Evolutionary conservation across 2,888 invertebrate genomes (phyloP), one percentile per base, ranked within the genome.

Genomic region (Bruchidius siliquastri): DNA sequence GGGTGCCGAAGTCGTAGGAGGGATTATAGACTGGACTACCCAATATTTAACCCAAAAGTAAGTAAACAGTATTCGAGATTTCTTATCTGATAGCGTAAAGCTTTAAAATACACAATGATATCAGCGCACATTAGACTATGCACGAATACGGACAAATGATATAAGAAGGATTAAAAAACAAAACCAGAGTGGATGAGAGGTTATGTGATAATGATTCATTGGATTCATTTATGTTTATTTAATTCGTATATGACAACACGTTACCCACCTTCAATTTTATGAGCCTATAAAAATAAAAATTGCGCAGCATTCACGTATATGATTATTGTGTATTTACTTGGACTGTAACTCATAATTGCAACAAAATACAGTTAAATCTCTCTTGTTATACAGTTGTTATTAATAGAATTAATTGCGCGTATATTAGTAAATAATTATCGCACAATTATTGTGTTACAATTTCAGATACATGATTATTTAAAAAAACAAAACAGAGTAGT

Each of bases 21-120:
- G 93, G 85, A 90, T 94, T 77, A 89, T 93, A 74, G 92, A 92
- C 86, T 93, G 93, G 92, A 91, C 90, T 71, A 89, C 92, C 73
- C 93, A 93, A 85, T 94, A 94, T 87, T 88, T 94, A 82, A 90
- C 90, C 80, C 91, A 92, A 86, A 92, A 92, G 94, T 94, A 88
- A 92, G 91, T 89, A 75, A 73, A 49, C 18, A 49, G n/a, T n/a
- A n/a, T n/a, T 18, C 6, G 18, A 49, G 72, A 69, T 67, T 68
- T 13, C 21, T 22, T 68, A 68, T 72, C 32, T 74, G 20, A 71
- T 26, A n/a, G 26, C 32, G 67, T 21, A 30, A 13, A 13, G 8
- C 26, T 1, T 49, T 49, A 49, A 49, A 49, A 49, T 49, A 49
- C 49, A 49, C 6, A n/a, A n/a, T n/a, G n/a, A n/a, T n/a, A n/a